Evolutionary conservation across 2,113 vertebrate species (phyloP), one percentile per base, ranked within the genome.

Genomic region (Amblyornis subalaris): DNA sequence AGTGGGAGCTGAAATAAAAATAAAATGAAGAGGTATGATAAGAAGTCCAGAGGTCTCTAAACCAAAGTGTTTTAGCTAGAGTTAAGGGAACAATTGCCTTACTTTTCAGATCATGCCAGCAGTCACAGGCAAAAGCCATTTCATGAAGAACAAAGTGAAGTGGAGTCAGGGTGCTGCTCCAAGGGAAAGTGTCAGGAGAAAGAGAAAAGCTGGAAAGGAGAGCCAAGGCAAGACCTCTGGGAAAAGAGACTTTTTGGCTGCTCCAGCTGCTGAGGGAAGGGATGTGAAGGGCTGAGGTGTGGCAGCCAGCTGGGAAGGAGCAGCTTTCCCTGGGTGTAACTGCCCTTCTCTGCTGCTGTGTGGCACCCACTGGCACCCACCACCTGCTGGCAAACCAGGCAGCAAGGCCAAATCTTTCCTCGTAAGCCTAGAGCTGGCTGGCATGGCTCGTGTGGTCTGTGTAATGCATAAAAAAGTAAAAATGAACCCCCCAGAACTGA

Each of bases 391-490:
- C 7, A 64, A 58, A 47, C 28, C 60, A 44, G 42, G 42, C 24
- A 77, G 51, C 29, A 65, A 83, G 33, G 62, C 10, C 18, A 16
- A 17, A 66, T 5, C 22, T 71, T 64, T 58, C 8, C n/a, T 67
- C n/a, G 16, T 14, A 20, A 1, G 1, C 48, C 48, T 44, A 4
- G 48, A 69, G n/a, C 33, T 72, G 33, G 19, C 40, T 78, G 58
- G 16, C 0, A 0, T 19, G 12, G 36, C 17, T 66, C 0, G 0
- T 45, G 9, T 9, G 17, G n/a, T n/a, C 28, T 79, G 31, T 69
- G 40, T 24, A 24, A 45, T 8, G 25, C 1, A 5, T 35, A 4
- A 29, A 76, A 85, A 83, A 25, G 7, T 10, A 19, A 57, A 92
- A 79, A 21, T 1, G 5, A 31, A 85, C 45, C 12, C 15, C 47